Evolutionary conservation across 2,797 vertebrate species (phyloP), one percentile per base, ranked within the genome.

Genomic region (Taenioides sp.): DNA sequence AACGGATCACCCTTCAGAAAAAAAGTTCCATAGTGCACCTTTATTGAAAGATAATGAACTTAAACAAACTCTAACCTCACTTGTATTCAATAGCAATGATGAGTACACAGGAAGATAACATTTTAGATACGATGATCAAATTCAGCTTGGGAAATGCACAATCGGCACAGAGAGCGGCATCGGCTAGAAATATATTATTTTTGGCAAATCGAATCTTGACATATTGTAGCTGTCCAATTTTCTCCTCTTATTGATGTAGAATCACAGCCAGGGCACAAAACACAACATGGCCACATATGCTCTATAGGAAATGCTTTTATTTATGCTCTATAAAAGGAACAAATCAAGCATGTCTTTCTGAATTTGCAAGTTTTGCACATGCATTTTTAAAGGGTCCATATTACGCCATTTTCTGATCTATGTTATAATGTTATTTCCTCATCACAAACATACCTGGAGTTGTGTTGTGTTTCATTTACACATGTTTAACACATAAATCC

Each of bases 201-300:
- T 43, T 37, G 49, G 9, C 70, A 70, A 71, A 79, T 85, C 62
- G 55, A 60, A 80, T 81, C 75, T 65, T 11, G 14, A 71, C 55
- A 75, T 65, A 82, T 72, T 78, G 49, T 69, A 60, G 17, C 63
- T 67, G n/a, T 74, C 65, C 25, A 63, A 78, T 66, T 72, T 47
- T 58, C 64, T 80, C 61, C 72, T 76, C 2, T 23, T 43, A 76
- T 61, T 74, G 34, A 74, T 67, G 66, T 76, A n/a, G 68, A 74
- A 52, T 17, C 43, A 3, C 50, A 59, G 34, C 52, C 57, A 27
- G 9, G 28, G 60, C 60, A 54, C 54, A 11, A 63, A 34, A 11
- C 34, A 28, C n/a, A 50, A 63, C 16, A 34, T 58, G 66, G 28
- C 23, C 18, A n/a, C 63, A 34, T 27, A 70, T 52, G 40, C 16